Evolutionary conservation across 2,113 vertebrate species (phyloP), one percentile per base, ranked within the genome.

Genomic region (Callopanchax toddi): DNA sequence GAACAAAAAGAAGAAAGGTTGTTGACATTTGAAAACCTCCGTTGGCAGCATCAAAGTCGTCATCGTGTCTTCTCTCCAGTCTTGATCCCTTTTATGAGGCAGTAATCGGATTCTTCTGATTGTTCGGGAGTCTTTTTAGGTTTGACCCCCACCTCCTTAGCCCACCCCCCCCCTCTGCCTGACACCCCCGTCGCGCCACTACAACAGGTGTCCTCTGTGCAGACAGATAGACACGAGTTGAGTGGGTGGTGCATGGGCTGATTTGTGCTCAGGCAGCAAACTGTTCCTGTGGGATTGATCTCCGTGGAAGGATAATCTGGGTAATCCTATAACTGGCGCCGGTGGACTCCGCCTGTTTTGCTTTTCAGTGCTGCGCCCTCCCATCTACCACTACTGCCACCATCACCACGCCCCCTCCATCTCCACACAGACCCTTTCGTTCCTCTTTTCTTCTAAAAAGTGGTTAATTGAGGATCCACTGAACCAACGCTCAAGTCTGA

Each of bases 251-350:
- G 67, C 43, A 46, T 57, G 69, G 72, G 58, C 78, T 86, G 86
- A 86, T 87, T 82, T 86, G 81, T 76, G 71, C 76, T 83, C 76
- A 57, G 75, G 6, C 53, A 72, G 82, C 82, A 88, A 90, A 87
- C 82, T 82, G 88, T 87, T 88, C 83, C 82, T 84, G 72, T 63
- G 42, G 81, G 86, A 91, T 89, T 91, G 87, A 89, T 84, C 81
- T 81, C 74, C 36, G 66, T 42, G 69, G 67, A 83, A 72, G 78
- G 91, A 92, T 93, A 92, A 93, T 92, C 88, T 88, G 77, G 65
- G 87, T 91, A 92, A 93, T 92, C 91, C 88, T 81, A 81, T 90
- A 92, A 91, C 78, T 39, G 65, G 67, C 25, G 20, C 75, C 36
- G 66, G 52, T 71, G 67, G 81, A 81, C 84, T 89, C 87, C 84